Conservation (phyloP, 2,113 vertebrate species). For the Oreochromis niloticus region DNA sequence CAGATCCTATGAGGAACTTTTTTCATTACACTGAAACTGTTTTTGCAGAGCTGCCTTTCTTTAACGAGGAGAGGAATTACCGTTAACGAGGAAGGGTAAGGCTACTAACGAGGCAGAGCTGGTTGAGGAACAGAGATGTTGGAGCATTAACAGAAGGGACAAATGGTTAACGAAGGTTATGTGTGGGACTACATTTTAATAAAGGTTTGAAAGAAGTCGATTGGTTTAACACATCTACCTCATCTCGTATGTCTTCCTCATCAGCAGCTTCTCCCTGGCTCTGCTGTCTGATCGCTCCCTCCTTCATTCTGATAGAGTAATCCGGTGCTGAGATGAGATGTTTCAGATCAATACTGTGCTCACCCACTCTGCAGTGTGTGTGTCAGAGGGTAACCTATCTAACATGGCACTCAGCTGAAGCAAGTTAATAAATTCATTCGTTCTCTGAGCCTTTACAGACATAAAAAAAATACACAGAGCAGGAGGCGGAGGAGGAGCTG, state of each 20-base stretch:
- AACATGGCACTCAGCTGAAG: slow-evolving; percentile 12
- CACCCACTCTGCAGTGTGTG: slow-evolving; percentile 1
- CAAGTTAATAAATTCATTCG: slow-evolving; percentile 3
- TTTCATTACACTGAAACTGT: neutral
- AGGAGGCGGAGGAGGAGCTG: neutral
- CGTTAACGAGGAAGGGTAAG: neutral
- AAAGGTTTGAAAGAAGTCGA: neutral
- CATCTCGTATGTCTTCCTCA: neutral
- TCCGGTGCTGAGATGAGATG: slow-evolving; percentile 24
- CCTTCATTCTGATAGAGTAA: slow-evolving; percentile 1
- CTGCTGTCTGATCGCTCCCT: neutral
- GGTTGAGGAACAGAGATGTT: neutral
- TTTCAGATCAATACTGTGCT: slow-evolving; percentile 29
- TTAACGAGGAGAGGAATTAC: slow-evolving; percentile 11
- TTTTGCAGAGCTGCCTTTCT: neutral
- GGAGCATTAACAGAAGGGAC: neutral
- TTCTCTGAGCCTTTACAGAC: neutral
- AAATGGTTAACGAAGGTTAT: neutral
- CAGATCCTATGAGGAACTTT: neutral
- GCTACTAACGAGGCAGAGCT: neutral
- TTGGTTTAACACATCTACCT: neutral
- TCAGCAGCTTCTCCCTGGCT: neutral
- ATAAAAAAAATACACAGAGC: neutral
- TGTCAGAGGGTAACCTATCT: slow-evolving; percentile 32
- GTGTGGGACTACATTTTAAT: neutral